Evolutionary conservation across 2,113 vertebrate species (phyloP), one percentile per base, ranked within the genome.

Genomic region (Microcebus jonahi): DNA sequence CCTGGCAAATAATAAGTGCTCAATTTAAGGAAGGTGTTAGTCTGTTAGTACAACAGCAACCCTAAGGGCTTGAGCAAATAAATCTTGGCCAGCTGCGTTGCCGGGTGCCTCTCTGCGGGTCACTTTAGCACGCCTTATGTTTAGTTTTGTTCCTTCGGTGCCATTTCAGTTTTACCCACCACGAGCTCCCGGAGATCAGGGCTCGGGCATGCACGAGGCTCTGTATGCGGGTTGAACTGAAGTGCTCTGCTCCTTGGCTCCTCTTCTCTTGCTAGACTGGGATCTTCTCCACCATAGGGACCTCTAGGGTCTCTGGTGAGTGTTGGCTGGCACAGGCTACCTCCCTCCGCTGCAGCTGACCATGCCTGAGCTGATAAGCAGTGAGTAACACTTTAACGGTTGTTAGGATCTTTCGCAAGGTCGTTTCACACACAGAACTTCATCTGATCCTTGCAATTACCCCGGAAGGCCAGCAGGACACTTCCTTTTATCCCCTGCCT

Each of bases 371-470:
- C 77, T 91, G 65, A 88, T 71, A 75, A 90, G 82, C 3, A 55
- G 53, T 79, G 36, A 63, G 39, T 17, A 94, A 50, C 29, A n/a
- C 31, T 36, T 63, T 4, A 65, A 61, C 4, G 0, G 11, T 39
- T 63, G n/a, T 79, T 73, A 80, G 80, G 89, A 45, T 50, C 2
- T 0, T 76, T 73, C 20, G 13, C 45, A 75, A 93, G 45, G 82
- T 89, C 76, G 45, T 65, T 85, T 75, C 80, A 88, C 45, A n/a
- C 34, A 82, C 0, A 65, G 50, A 94, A 95, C 59, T 77, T 81
- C 50, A 91, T 42, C 88, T 91, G 68, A 88, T 93, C 63, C 53
- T 88, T 25, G 63, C 29, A 87, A 59, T 95, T 68, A 83, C n/a
- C n/a, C 7, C 61, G 21, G 36, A 82, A 87, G 45, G 48, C 1